Conservation (phyloP, 2,888 invertebrate species). For the Oligia latruncula region DNA sequence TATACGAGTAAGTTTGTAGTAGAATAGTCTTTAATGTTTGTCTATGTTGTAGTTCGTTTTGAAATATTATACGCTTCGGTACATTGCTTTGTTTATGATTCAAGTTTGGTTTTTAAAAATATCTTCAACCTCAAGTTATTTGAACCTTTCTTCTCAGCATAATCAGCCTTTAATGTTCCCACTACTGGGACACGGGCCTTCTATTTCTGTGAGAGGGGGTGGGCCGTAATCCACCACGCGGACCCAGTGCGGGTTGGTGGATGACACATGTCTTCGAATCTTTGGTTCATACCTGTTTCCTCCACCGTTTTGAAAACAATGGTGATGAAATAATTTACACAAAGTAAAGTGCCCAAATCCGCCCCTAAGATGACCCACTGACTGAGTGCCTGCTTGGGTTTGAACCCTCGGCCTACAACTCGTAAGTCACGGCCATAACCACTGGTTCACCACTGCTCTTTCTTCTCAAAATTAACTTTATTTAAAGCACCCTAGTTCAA, state of each 20-base stretch:
- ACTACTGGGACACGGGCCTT: not conserved
- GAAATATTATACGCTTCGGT: too few relatives aligned
- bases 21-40: not conserved
- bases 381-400: not conserved
- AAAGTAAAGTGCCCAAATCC: not conserved
- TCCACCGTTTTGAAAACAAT: not conserved
- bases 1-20: conserved; percentile 9
- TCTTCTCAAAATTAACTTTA: not conserved
- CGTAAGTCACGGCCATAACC: too few relatives aligned
- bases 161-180: not conserved
- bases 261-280: too few relatives aligned
- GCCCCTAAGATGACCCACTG: too few relatives aligned
- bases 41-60: not conserved
- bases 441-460: too few relatives aligned
- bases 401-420: not conserved
- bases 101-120: not conserved
- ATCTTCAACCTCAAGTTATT: not conserved
- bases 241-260: too few relatives aligned
- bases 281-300: too few relatives aligned
- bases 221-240: not conserved
- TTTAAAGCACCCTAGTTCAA: not conserved
- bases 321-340: not conserved
- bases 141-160: not conserved
- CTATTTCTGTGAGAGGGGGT: not conserved
- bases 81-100: not conserved